phyloP scores from a whole-genome alignment of 1,140 invertebrate species.

The Cryptotermes secundus region DNA sequence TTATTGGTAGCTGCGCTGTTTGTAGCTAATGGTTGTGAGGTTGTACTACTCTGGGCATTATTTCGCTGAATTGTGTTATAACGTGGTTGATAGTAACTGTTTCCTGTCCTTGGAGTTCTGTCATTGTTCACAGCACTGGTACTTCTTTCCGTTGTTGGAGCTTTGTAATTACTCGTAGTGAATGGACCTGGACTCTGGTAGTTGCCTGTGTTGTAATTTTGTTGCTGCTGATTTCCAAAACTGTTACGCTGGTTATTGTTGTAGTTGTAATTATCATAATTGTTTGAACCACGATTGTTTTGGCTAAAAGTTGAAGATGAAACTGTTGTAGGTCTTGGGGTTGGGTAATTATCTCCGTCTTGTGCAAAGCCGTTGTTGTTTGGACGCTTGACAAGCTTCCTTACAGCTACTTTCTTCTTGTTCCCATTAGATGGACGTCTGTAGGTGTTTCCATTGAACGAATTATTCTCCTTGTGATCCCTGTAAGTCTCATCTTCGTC shows the following conservation, averaged over 20 bases:
- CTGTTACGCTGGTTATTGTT: constrained; percentile 39
- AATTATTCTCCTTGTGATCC: constrained; percentile 36
- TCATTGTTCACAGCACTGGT: constrained; percentile 41
- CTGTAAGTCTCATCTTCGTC: constrained; percentile 41
- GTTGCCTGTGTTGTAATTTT: background rate
- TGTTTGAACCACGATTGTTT: constrained; percentile 42
- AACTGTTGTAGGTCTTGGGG: constrained; percentile 29
- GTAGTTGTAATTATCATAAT: constrained; percentile 43
- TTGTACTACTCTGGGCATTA: constrained; percentile 36
- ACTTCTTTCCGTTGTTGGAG: constrained; percentile 40
- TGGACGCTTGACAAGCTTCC: constrained; percentile 34
- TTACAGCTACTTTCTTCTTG: constrained; percentile 33
- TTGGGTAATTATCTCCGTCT: constrained; percentile 29
- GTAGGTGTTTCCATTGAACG: background rate
- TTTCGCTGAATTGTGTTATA: constrained; percentile 42
- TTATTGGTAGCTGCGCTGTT: background rate
- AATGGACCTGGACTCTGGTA: constrained; percentile 40
- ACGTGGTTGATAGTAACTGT: constrained; percentile 38
- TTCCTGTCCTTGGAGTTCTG: constrained; percentile 42
- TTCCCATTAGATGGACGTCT: background rate
- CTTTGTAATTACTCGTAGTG: constrained; percentile 40
- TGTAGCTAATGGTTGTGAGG: constrained; percentile 36
- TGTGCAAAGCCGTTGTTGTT: constrained; percentile 33
- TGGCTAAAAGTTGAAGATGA: constrained; percentile 38
- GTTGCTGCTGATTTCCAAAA: constrained; percentile 14